phyloP scores from a whole-genome alignment of 2,888 invertebrate genomes.

The Leucophenga maculata region DNA sequence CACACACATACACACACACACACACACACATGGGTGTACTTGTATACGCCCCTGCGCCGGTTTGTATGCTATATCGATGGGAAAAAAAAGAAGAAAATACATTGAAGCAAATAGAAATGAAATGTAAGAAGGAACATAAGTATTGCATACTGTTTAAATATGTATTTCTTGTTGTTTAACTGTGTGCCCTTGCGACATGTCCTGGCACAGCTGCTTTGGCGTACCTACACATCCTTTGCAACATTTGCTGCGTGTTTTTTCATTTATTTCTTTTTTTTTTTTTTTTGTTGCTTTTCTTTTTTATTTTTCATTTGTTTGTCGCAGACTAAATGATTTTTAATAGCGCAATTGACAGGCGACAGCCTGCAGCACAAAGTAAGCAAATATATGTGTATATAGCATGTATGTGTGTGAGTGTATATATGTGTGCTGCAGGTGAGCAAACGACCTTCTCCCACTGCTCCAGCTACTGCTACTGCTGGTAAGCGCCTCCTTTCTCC shows the following conservation, averaged over 20 bases:
- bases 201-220: no score
- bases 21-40: neutral
- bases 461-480: no score
- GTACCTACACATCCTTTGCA: no score
- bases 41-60: neutral
- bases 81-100: no score
- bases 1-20: neutral
- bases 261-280: neutral
- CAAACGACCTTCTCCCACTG: no score
- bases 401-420: neutral
- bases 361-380: neutral
- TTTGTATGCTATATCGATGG: neutral
- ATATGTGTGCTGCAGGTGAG: no score
- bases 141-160: no score
- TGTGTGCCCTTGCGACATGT: neutral
- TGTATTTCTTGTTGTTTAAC: neutral
- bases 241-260: no score
- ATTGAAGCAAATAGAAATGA: no score
- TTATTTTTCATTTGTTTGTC: neutral
- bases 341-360: conserved; percentile 9
- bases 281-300: neutral
- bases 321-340: conserved; percentile 15
- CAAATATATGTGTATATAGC: neutral
- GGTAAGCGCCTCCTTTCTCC: no score
- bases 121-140: no score